phyloP scores from a whole-genome alignment of 2,797 vertebrate species.

The Peromyscus eremicus region DNA sequence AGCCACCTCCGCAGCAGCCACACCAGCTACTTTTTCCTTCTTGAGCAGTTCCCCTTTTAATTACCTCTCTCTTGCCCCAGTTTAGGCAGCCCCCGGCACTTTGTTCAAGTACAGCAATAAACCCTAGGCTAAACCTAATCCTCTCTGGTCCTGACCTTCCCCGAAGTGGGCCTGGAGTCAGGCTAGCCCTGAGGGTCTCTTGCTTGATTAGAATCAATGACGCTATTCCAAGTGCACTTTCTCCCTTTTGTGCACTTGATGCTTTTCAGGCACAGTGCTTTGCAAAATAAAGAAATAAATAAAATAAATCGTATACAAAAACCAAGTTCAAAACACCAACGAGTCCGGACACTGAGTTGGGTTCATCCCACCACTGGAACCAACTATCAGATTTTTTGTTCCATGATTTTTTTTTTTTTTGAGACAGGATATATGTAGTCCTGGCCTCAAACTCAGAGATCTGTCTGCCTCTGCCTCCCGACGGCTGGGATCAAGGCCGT shows the following conservation, averaged over 20 bases:
- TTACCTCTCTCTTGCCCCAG: conserved; percentile 47
- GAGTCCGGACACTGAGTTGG: neutral
- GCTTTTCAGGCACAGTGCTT: conserved; percentile 35
- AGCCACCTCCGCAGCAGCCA: neutral
- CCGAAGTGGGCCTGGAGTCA: neutral
- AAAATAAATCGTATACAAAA: conserved; percentile 1
- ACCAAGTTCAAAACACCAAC: conserved; percentile 44
- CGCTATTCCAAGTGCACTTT: neutral
- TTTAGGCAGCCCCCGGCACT: conserved; percentile 52
- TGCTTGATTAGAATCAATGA: neutral
- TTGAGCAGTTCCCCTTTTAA: conserved; percentile 65
- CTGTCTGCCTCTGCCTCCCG: neutral
- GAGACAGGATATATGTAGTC: neutral
- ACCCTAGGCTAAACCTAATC: conserved; percentile 59
- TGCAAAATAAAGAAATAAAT: neutral
- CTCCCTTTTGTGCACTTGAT: conserved; percentile 13
- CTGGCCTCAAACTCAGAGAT: neutral
- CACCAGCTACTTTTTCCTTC: conserved; percentile 27
- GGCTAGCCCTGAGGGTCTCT: neutral
- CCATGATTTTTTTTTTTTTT: too few species aligned
- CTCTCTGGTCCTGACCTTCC: conserved; percentile 67
- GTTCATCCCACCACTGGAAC: neutral
- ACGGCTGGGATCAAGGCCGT: neutral
- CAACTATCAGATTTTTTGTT: neutral
- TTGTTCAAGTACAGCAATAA: conserved; percentile 77